phyloP scores from a whole-genome alignment of 1,140 invertebrate genomes.

The Brachionus rubens region DNA sequence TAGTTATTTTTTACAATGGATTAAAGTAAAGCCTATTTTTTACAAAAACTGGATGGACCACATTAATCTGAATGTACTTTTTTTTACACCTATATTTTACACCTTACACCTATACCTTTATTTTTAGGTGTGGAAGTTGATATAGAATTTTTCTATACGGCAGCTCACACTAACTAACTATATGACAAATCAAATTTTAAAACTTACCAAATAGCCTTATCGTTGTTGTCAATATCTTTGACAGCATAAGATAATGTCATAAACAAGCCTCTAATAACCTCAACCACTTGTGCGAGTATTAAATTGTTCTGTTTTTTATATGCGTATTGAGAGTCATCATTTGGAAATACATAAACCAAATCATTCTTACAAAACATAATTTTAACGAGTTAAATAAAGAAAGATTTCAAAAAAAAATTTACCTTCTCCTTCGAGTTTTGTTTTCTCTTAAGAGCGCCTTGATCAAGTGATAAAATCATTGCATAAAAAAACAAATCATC shows the following conservation, averaged over 20 bases:
- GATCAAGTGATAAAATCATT: constrained; percentile 13
- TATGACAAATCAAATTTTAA: background rate
- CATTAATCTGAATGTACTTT: too few species aligned
- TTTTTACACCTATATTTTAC: too few species aligned
- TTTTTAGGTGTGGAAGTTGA: too few species aligned
- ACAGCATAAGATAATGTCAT: constrained; percentile 15
- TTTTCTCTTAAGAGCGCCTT: background rate
- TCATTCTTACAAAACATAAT: background rate
- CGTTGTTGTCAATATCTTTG: background rate
- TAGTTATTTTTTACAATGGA: too few species aligned
- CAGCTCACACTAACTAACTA: too few species aligned
- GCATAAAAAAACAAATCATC: constrained; percentile 36
- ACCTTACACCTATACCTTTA: too few species aligned
- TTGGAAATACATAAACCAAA: constrained; percentile 5
- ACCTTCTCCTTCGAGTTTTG: background rate
- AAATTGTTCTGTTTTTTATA: background rate
- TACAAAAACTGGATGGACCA: too few species aligned
- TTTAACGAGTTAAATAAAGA: background rate
- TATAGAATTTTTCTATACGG: too few species aligned
- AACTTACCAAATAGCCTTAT: constrained; percentile 7
- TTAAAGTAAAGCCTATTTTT: too few species aligned
- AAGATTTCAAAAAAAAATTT: background rate
- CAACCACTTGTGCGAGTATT: background rate
- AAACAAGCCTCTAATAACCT: constrained; percentile 5
- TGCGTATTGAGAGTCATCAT: background rate